Percentiles rank a stretch among this genome's conserved stretches.
These are phyloP conservation scores for Littorina saxatilis DNA, from an alignment of 1,140 invertebrate species.

Conservation along the genomic window DNA sequence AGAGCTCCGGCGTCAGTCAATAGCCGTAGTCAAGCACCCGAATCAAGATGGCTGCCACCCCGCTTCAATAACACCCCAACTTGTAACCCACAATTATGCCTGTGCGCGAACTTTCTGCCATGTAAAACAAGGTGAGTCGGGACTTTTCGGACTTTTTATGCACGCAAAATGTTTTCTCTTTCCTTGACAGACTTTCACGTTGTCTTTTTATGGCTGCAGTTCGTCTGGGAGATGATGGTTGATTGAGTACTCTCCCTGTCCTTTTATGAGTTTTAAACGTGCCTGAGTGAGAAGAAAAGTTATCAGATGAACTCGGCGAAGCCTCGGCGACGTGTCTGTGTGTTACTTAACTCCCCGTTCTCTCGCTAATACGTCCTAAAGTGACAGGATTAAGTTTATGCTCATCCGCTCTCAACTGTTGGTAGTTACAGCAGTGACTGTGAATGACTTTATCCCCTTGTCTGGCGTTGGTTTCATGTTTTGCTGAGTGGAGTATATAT, in stretches of 20 bases:
- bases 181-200: background rate
- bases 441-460: background rate
- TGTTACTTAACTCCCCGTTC: no score
- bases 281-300: no score
- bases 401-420: background rate
- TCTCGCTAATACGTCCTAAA: no score
- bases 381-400: background rate
- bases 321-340: no score
- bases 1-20: background rate
- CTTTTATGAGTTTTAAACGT: no score
- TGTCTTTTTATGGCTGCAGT: background rate
- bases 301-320: no score
- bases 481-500: no score
- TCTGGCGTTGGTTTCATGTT: background rate
- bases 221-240: background rate
- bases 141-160: background rate
- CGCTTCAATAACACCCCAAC: background rate
- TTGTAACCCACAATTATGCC: background rate
- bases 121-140: background rate
- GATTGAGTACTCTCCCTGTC: no score
- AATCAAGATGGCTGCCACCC: background rate
- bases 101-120: background rate
- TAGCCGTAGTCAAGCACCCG: slow-evolving; percentile 3
- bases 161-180: background rate
- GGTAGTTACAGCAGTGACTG: background rate